A percentile compares a stretch with the other conserved stretches of the same genome.
phyloP scores from a whole-genome alignment of 1,140 invertebrate genomes.

The Globodera rostochiensis region DNA sequence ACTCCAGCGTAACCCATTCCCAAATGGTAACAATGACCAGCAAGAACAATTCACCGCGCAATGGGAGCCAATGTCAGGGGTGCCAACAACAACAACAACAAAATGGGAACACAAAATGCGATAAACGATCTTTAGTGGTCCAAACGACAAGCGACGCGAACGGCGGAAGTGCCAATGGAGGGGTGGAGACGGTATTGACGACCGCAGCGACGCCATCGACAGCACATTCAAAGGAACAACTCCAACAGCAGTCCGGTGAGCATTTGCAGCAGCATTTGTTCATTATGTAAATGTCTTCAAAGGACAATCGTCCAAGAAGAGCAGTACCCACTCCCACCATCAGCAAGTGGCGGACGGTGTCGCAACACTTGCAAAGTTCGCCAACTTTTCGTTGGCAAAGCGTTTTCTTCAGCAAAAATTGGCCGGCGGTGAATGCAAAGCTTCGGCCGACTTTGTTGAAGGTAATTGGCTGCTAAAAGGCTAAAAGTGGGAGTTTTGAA shows the following conservation, averaged over 20 bases:
- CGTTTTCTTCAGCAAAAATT: constrained; percentile 5
- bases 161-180: not conserved
- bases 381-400: constrained; percentile 2
- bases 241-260: not conserved
- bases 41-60: constrained; percentile 29
- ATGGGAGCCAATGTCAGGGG: constrained; percentile 25
- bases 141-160: not conserved
- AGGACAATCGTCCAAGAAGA: not conserved
- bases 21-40: constrained; percentile 29
- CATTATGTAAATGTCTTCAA: not conserved
- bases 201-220: not conserved
- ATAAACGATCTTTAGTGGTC: not conserved
- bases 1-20: constrained; percentile 28
- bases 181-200: not conserved
- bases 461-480: not conserved
- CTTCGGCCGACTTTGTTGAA: not conserved
- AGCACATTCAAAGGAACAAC: not conserved
- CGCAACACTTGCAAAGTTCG: not conserved
- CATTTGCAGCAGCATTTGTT: not conserved
- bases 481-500: not conserved
- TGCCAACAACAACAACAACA: constrained; percentile 5
- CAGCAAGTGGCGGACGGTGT: not conserved
- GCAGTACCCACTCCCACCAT: not conserved
- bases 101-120: constrained; percentile 1
- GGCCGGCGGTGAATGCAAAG: not conserved